phyloP scores from a whole-genome alignment of 2,888 invertebrate genomes.

The Plebejus argus region DNA sequence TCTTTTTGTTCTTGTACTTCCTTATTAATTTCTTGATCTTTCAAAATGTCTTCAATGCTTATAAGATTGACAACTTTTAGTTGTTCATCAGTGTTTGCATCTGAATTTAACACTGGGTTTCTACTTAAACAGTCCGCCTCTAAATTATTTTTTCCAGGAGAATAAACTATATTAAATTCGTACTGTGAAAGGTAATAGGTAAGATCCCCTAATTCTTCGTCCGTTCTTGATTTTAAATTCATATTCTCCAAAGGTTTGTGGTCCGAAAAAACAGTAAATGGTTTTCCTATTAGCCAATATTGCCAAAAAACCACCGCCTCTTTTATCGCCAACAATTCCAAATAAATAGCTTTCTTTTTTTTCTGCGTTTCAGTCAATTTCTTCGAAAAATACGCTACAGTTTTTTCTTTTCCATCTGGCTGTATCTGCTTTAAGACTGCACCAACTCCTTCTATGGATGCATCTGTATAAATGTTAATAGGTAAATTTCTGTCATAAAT shows the following conservation, averaged over 20 bases:
- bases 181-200: no score
- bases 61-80: no score
- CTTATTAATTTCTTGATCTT: no score
- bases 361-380: not conserved
- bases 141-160: no score
- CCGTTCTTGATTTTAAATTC: not conserved
- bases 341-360: conserved; percentile 1
- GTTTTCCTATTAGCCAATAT: not conserved
- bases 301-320: not conserved
- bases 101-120: no score
- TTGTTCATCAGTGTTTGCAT: no score
- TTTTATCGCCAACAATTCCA: not conserved
- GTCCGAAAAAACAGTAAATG: not conserved
- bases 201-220: not conserved
- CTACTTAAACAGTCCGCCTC: no score
- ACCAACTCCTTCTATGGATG: not conserved
- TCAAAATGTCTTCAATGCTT: no score
- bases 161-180: no score
- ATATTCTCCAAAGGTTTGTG: not conserved
- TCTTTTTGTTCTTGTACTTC: no score
- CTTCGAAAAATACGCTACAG: not conserved
- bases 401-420: not conserved
- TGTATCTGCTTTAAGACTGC: not conserved
- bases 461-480: not conserved
- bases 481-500: not conserved